Evolutionary conservation across 2,113 vertebrate species (phyloP), one percentile per base, ranked within the genome.

Genomic region (Dasyornis broadbenti): DNA sequence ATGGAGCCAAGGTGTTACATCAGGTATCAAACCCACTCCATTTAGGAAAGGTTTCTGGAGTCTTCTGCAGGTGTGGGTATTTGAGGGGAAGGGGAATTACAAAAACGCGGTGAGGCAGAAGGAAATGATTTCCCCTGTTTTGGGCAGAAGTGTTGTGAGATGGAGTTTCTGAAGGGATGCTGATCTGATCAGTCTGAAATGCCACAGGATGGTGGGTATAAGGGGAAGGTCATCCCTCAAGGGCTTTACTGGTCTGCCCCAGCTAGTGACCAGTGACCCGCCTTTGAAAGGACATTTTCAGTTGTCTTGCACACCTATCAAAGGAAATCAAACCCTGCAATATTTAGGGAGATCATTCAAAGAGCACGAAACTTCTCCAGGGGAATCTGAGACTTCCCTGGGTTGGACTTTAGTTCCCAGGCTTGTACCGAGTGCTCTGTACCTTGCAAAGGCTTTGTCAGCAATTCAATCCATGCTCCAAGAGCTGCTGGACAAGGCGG

Each of bases 101-200:
- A n/a, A 44, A 52, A 66, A 2, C 0, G 2, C 11, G 13, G 23
- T 5, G 1, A 22, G 6, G 56, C 33, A 47, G 30, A 63, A 80
- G 37, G 50, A 71, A 78, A 28, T 75, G 0, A 44, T 83, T 59
- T 88, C 6, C 10, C 4, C 3, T 9, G 40, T 81, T 83, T 39
- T 35, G 42, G 33, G 17, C 23, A n/a, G 39, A 24, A 83, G 76
- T 53, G 27, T 44, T 73, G 17, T 6, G 56, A 59, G 15, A 7
- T 78, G 71, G 54, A 54, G 37, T 53, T 91, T 57, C 54, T 73
- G 49, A 72, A 87, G 53, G 4, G 5, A 4, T 66, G 9, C 52
- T 76, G 78, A 37, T 79, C 33, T 53, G 65, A 30, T 56, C 31
- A 12, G 14, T 16, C n/a, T 88, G 79, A 93, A 83, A 28, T 35